phyloP scores from a whole-genome alignment of 2,888 invertebrate genomes.

The Rutpela maculata region DNA sequence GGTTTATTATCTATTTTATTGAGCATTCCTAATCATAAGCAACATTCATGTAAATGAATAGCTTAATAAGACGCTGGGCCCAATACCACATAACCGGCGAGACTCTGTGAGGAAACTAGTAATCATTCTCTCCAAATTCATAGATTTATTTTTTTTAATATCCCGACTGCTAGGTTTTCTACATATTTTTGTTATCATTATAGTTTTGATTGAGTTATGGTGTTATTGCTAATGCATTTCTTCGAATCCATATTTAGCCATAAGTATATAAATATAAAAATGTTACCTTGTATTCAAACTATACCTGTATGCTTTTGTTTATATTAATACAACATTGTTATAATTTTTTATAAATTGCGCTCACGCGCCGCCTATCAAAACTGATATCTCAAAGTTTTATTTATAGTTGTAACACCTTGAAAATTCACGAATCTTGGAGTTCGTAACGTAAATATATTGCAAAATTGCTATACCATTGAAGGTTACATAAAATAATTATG shows the following conservation, averaged over 20 bases:
- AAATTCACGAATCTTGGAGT: slow-evolving; percentile 30
- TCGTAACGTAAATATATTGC: slow-evolving; percentile 34
- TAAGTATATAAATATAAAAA: background rate
- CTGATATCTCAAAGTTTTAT: slow-evolving; percentile 33
- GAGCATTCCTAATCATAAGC: no score
- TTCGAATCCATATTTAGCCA: background rate
- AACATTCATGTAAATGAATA: no score
- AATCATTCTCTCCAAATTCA: no score
- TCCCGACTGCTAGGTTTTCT: no score
- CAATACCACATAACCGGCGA: no score
- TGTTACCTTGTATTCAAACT: background rate
- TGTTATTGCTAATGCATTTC: background rate
- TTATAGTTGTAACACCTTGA: slow-evolving; percentile 35
- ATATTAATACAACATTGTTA: slow-evolving; percentile 14
- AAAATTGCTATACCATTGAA: slow-evolving; percentile 24
- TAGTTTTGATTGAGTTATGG: background rate
- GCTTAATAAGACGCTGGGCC: no score
- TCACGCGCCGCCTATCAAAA: slow-evolving; percentile 33
- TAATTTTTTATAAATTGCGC: slow-evolving; percentile 21
- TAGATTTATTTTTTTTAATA: no score
- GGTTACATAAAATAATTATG: slow-evolving; percentile 19
- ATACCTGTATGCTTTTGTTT: slow-evolving; percentile 5
- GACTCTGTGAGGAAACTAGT: no score
- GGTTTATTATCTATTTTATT: no score
- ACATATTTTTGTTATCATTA: no score